Evolutionary conservation across 2,113 vertebrate genomes (phyloP).

Genomic region (Synodontis membranacea): DNA sequence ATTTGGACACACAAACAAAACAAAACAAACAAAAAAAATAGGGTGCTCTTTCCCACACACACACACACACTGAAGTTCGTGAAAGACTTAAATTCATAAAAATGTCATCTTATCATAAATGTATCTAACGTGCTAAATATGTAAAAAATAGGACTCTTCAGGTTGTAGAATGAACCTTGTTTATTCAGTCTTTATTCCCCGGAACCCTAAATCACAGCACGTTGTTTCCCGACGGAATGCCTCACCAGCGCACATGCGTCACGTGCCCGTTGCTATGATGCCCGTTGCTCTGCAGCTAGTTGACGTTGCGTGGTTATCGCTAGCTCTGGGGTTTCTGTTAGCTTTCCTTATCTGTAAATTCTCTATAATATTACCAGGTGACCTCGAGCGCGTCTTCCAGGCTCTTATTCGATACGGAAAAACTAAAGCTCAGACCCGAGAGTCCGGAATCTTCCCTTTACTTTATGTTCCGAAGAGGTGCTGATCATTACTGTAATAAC

Average conservation of each 20-base stretch:
- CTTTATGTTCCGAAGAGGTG: slow-evolving; percentile 75
- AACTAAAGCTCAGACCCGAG: slow-evolving; percentile 64
- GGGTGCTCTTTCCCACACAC: too few species aligned
- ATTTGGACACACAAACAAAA: too few species aligned
- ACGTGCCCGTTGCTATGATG: slow-evolving; percentile 52
- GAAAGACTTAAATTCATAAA: too few species aligned
- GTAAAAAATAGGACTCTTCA: too few species aligned
- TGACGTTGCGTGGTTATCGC: slow-evolving; percentile 62
- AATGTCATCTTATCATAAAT: too few species aligned
- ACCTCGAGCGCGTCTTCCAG: slow-evolving; percentile 63
- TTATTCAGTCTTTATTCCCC: too few species aligned
- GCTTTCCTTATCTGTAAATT: slow-evolving; percentile 59
- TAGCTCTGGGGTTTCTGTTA: slow-evolving; percentile 62
- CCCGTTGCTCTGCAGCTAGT: slow-evolving; percentile 12
- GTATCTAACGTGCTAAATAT: too few species aligned
- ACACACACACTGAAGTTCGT: too few species aligned
- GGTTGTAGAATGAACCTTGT: too few species aligned
- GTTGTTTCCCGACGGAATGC: slow-evolving; percentile 45
- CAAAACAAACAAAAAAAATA: too few species aligned
- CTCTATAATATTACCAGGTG: slow-evolving; percentile 12
- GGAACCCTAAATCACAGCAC: slow-evolving; percentile 30
- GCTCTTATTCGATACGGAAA: slow-evolving; percentile 76
- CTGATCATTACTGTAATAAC: neutral
- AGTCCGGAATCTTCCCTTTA: slow-evolving; percentile 52
- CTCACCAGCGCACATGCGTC: slow-evolving; percentile 52